These are phyloP conservation scores for Aleiodes leptofemur DNA, from an alignment of 2,888 invertebrate species.

Conservation along the genomic window DNA sequence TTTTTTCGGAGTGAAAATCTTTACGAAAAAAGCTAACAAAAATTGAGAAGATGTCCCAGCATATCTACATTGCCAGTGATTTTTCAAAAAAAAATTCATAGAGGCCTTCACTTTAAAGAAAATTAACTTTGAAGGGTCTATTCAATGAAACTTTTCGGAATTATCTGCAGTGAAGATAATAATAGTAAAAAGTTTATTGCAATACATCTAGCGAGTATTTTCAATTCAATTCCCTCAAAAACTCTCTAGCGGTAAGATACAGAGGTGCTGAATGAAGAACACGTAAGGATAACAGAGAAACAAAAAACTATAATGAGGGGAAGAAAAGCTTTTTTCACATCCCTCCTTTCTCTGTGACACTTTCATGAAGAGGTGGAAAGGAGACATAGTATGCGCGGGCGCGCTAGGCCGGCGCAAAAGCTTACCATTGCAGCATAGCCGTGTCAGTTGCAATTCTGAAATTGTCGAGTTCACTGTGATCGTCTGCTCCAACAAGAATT, in stretches of 20 bases:
- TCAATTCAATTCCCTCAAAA: conserved; percentile 72
- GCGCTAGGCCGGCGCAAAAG: conserved; percentile 71
- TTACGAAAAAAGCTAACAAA: too few relatives aligned
- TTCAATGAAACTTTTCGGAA: too few relatives aligned
- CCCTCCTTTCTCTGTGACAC: conserved; percentile 34
- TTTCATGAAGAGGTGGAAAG: conserved; percentile 56
- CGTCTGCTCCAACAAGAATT: conserved; percentile 44
- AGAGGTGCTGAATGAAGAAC: conserved; percentile 51
- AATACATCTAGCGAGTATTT: conserved; percentile 50
- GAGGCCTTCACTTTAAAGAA: too few relatives aligned
- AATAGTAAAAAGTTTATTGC: not conserved
- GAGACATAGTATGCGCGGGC: conserved; percentile 71
- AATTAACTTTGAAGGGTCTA: too few relatives aligned
- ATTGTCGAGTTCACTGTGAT: conserved; percentile 68
- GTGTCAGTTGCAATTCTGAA: conserved; percentile 72
- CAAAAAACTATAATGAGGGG: conserved; percentile 59
- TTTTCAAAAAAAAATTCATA: too few relatives aligned
- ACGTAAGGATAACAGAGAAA: conserved; percentile 49
- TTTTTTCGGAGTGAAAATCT: too few relatives aligned
- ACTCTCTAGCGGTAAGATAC: conserved; percentile 71
- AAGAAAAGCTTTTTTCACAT: conserved; percentile 36
- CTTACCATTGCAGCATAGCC: conserved; percentile 71
- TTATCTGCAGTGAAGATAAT: too few relatives aligned
- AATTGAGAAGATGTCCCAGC: too few relatives aligned
- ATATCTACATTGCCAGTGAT: too few relatives aligned